A percentile compares a stretch with the other conserved stretches of the same genome.
phyloP scores from a whole-genome alignment of 2,797 vertebrate genomes.

The Momotus momota region DNA sequence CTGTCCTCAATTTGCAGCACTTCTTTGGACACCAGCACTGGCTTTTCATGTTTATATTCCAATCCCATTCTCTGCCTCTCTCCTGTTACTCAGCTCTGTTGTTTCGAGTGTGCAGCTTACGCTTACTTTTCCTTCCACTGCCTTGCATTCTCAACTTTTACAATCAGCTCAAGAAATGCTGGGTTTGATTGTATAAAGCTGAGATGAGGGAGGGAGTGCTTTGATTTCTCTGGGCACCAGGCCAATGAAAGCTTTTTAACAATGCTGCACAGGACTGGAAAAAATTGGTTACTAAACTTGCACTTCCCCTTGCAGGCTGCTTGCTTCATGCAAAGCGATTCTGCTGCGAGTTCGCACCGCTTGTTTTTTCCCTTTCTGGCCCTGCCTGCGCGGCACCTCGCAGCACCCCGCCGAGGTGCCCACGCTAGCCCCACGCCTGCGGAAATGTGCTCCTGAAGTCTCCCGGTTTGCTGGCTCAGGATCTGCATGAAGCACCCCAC shows the following conservation, averaged over 20 bases:
- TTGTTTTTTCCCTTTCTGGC: not conserved
- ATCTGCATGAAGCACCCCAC: not conserved
- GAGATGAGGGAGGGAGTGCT: constrained; percentile 12
- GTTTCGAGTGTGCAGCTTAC: not conserved
- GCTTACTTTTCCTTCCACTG: constrained; percentile 32
- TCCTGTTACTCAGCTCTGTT: not conserved
- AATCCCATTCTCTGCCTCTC: not conserved
- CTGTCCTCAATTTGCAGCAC: not conserved
- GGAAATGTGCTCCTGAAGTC: accelerated
- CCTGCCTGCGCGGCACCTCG: not conserved
- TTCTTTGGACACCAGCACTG: not conserved
- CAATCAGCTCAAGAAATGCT: constrained; percentile 33
- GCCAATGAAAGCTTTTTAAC: constrained; percentile 64
- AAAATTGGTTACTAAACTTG: constrained; percentile 40
- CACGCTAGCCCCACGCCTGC: accelerated
- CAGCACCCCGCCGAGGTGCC: not conserved
- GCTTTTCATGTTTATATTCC: not conserved
- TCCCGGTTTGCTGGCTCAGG: not conserved
- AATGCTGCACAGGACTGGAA: constrained; percentile 58
- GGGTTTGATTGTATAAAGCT: constrained; percentile 22
- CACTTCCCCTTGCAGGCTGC: constrained; percentile 36
- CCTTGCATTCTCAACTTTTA: constrained; percentile 7
- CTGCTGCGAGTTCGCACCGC: not conserved
- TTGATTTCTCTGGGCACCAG: constrained; percentile 51
- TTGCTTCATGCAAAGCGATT: not conserved